Base-by-base conservation (phyloP, 2,113 vertebrate species). In the Peromyscus leucopus region DNA sequence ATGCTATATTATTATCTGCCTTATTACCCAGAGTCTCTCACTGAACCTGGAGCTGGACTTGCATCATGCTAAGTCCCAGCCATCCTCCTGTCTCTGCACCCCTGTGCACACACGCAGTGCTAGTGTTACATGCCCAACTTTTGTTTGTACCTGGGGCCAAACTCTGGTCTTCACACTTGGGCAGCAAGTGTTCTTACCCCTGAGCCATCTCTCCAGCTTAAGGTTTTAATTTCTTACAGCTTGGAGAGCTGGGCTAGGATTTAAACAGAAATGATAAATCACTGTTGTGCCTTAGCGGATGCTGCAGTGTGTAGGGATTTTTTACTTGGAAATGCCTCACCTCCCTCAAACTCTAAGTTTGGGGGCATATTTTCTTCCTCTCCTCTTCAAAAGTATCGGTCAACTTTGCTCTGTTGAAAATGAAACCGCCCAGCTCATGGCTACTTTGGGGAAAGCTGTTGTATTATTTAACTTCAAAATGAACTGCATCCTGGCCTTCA, bases 381-480 rank as follows among this genome's bases (percentile, higher is more conserved):
- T 92, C 7, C 21, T 93, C 96, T 97, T 91, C 63, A 90, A 96
- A 96, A 36, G n/a, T 72, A 88, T 97, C 22, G 17, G 91, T 93
- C 96, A 89, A 92, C 42, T 76, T 79, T 61, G 79, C 76, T 96
- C 26, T 80, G 46, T 95, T 91, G 83, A 78, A 93, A 95, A 90
- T 51, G 72, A 95, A 57, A 88, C 59, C 26, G 39, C 79, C n/a
- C 26, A 76, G 85, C 94, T 94, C 36, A 55, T 28, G 22, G 80
- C 57, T 87, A 67, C 79, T 93, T 96, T 16, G 69, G 91, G 42
- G 24, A 72, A 90, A 97, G 87, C 76, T 91, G 88, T 78, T 91
- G 95, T 90, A 69, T 97, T 96, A 91, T 91, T 97, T 97, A 94
- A 93, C 86, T 95, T 96, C 91, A 84, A 95, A 97, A 96, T 90